Evolutionary conservation across 2,113 vertebrate species (phyloP).

Genomic region (Bombycilla garrulus): DNA sequence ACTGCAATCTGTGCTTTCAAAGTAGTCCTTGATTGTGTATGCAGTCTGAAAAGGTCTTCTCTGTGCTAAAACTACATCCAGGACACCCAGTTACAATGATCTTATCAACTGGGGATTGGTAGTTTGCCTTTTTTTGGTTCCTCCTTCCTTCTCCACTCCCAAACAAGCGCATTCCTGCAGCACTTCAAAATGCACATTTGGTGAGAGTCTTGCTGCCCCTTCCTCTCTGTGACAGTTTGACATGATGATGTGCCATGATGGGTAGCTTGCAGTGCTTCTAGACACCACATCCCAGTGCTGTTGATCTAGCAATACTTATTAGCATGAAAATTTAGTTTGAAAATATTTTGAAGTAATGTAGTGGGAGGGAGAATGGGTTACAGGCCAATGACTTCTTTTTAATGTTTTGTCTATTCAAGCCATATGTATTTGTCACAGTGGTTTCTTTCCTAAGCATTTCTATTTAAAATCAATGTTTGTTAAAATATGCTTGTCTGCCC

Average conservation of each 20-base stretch:
- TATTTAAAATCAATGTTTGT: not conserved
- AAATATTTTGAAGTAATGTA: not conserved
- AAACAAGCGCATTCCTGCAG: slow-evolving; percentile 15
- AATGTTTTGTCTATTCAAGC: not conserved
- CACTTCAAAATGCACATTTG: slow-evolving; percentile 14
- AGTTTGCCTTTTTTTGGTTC: not conserved
- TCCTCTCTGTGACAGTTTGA: not conserved
- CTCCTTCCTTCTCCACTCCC: not conserved
- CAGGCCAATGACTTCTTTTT: not conserved
- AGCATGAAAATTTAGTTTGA: not conserved
- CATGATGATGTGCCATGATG: not conserved
- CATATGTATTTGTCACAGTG: not conserved
- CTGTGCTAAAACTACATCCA: not conserved
- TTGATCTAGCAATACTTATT: slow-evolving; percentile 7
- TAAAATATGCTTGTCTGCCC: not conserved
- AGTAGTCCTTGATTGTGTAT: not conserved
- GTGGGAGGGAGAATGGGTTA: not conserved
- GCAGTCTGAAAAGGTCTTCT: slow-evolving; percentile 17
- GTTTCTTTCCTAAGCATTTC: slow-evolving; percentile 21
- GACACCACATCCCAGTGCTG: slow-evolving; percentile 8
- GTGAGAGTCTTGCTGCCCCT: not conserved
- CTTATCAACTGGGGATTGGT: not conserved
- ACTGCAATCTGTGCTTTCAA: not conserved
- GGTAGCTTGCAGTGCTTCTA: not conserved
- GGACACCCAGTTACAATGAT: not conserved